These are phyloP conservation scores for Oscheius sp. DNA, from an alignment of 1,140 invertebrate genomes.

Conservation along the genomic window DNA sequence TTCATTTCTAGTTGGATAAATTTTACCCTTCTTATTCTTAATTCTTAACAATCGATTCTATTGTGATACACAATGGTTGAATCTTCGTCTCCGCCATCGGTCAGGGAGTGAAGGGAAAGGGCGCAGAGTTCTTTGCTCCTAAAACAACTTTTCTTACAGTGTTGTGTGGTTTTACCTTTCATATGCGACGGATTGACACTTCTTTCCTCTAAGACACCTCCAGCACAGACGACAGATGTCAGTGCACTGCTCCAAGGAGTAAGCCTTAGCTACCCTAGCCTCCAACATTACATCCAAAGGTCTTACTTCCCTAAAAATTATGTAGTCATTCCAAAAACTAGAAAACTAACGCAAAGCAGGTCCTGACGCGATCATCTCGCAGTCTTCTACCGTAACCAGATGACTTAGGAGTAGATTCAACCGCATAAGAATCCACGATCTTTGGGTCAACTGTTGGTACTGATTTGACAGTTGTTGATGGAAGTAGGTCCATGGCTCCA, in stretches of 20 bases:
- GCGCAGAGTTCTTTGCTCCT: constrained; percentile 21
- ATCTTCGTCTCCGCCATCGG: constrained; percentile 18
- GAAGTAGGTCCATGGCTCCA: background rate
- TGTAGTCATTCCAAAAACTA: background rate
- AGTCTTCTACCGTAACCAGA: constrained; percentile 36
- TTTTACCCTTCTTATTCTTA: background rate
- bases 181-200: constrained; percentile 31
- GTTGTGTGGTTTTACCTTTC: constrained; percentile 22
- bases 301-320: constrained; percentile 29
- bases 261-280: constrained; percentile 26
- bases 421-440: background rate
- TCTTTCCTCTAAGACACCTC: constrained; percentile 26
- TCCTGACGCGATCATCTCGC: constrained; percentile 29
- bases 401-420: constrained; percentile 15
- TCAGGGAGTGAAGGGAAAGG: constrained; percentile 7
- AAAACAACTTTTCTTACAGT: background rate
- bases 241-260: constrained; percentile 39
- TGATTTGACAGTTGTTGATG: background rate
- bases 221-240: constrained; percentile 36
- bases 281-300: constrained; percentile 27
- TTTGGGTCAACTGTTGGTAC: background rate
- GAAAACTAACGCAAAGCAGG: constrained; percentile 28
- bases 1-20: constrained; percentile 1
- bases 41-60: background rate
- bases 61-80: background rate